phyloP scores from a whole-genome alignment of 2,888 invertebrate genomes.

The Diloba caeruleocephala region DNA sequence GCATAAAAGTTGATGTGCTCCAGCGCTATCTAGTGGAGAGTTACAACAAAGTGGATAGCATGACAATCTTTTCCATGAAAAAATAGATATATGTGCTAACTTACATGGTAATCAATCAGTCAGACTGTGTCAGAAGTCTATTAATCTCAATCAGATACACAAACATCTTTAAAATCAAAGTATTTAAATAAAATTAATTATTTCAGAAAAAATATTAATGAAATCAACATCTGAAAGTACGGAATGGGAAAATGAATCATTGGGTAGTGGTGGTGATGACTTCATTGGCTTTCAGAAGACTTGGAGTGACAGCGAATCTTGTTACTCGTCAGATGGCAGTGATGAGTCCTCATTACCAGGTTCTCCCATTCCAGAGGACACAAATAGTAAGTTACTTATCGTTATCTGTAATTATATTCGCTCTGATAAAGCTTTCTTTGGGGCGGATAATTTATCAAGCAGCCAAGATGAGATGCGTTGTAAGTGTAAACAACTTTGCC shows the following conservation, averaged over 20 bases:
- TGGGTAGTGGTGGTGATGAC: slow-evolving; percentile 81
- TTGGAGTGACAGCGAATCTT: slow-evolving; percentile 86
- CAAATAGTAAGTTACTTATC: slow-evolving; percentile 90
- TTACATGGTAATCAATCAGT: too few species aligned
- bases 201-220: slow-evolving; percentile 70
- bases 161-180: background rate
- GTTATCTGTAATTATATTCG: background rate
- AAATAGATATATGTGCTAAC: too few species aligned
- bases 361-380: slow-evolving; percentile 93
- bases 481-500: too few species aligned
- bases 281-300: slow-evolving; percentile 79
- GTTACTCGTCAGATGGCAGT: slow-evolving; percentile 90
- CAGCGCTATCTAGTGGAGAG: too few species aligned
- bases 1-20: too few species aligned
- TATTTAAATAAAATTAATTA: background rate
- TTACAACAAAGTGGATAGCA: too few species aligned
- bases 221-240: slow-evolving; percentile 81
- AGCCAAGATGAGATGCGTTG: too few species aligned
- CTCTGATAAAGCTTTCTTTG: too few species aligned
- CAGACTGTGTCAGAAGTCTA: too few species aligned
- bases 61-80: too few species aligned
- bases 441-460: too few species aligned
- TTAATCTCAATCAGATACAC: too few species aligned
- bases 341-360: slow-evolving; percentile 88
- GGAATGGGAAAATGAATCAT: slow-evolving; percentile 85